Evolutionary conservation across 2,888 invertebrate genomes (phyloP).

Genomic region (Carcina quercana): DNA sequence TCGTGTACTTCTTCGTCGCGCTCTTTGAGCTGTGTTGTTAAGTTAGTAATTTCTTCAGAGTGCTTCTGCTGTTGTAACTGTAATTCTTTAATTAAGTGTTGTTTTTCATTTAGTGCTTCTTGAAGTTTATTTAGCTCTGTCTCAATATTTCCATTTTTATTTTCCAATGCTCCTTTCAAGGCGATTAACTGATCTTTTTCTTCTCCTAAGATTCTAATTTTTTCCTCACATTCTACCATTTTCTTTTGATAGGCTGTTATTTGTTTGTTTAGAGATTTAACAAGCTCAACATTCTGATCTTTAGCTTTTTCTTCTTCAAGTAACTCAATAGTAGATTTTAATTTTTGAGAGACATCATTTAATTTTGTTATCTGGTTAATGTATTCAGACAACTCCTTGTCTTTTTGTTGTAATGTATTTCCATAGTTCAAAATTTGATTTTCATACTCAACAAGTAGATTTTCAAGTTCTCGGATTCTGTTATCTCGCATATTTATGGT

Average conservation of each 20-base stretch:
- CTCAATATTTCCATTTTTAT: slow-evolving; percentile 42
- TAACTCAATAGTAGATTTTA: slow-evolving; percentile 63
- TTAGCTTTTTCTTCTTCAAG: slow-evolving; percentile 65
- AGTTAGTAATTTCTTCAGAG: slow-evolving; percentile 57
- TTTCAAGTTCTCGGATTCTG: slow-evolving; percentile 65
- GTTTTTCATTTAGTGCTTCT: slow-evolving; percentile 57
- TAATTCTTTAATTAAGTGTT: slow-evolving; percentile 57
- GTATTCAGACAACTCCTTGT: slow-evolving; percentile 63
- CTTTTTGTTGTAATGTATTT: slow-evolving; percentile 58
- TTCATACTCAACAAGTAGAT: slow-evolving; percentile 62
- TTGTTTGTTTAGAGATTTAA: slow-evolving; percentile 71
- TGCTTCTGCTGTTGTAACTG: slow-evolving; percentile 62
- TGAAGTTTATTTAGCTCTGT: slow-evolving; percentile 53
- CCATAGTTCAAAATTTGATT: slow-evolving; percentile 58
- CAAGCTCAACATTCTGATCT: slow-evolving; percentile 64
- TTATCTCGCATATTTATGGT: slow-evolving; percentile 54
- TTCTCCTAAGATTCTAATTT: slow-evolving; percentile 54
- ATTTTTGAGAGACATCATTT: slow-evolving; percentile 65
- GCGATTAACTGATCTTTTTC: slow-evolving; percentile 51
- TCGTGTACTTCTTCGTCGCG: slow-evolving; percentile 72
- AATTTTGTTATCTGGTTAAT: slow-evolving; percentile 71
- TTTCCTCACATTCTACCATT: slow-evolving; percentile 51
- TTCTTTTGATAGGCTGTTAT: slow-evolving; percentile 58
- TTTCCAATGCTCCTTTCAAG: slow-evolving; percentile 44
- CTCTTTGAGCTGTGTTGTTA: slow-evolving; percentile 63